Conservation (phyloP, 2,113 vertebrate genomes). For the Zosterops borbonicus region DNA sequence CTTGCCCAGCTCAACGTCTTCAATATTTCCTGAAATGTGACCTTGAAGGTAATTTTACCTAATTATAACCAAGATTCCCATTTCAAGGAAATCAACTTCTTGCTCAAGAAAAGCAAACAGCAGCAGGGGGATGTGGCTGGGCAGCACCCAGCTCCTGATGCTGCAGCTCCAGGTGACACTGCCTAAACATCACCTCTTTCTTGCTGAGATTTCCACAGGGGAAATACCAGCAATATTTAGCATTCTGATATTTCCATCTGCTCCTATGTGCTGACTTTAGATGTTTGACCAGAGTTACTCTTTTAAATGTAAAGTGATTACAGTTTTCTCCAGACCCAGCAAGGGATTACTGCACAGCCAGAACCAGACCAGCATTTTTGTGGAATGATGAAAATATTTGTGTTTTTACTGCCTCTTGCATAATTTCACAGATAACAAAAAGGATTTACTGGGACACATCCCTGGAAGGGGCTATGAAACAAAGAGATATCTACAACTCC, state of each 20-base stretch:
- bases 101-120: neutral
- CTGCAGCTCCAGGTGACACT: neutral
- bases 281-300: neutral
- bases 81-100: neutral
- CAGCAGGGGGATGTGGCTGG: neutral
- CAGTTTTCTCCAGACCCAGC: neutral
- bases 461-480: neutral
- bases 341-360: neutral
- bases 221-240: neutral
- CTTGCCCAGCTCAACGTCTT: neutral
- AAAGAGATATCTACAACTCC: neutral
- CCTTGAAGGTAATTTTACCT: neutral
- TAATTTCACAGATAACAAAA: conserved; percentile 25
- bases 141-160: neutral
- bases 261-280: neutral
- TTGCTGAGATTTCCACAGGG: neutral
- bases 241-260: neutral
- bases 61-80: neutral
- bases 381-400: neutral
- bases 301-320: neutral
- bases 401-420: conserved; percentile 12
- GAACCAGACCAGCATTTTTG: accelerated
- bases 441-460: neutral
- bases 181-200: neutral
- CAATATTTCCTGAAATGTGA: neutral